Evolutionary conservation across 2,888 invertebrate species (phyloP).

Genomic region (Falcaria lacertinaria): DNA sequence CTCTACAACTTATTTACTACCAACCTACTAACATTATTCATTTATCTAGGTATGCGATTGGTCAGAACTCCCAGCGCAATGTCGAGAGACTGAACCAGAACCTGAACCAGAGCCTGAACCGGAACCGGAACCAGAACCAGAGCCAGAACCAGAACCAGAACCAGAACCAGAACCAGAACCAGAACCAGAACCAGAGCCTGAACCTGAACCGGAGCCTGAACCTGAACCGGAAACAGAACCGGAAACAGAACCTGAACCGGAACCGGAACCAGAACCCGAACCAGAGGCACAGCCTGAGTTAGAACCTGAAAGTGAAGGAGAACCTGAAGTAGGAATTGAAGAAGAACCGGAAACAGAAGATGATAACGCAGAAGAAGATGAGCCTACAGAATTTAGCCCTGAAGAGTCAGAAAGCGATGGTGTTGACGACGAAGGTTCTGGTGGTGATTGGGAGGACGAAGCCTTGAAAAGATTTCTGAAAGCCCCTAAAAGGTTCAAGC

Average conservation of each 20-base stretch:
- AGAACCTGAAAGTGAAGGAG: constrained; percentile 49
- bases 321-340: constrained; percentile 49
- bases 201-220: constrained; percentile 39
- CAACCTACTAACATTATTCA: neutral
- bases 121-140: constrained; percentile 39
- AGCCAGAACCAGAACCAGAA: constrained; percentile 41
- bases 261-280: constrained; percentile 38
- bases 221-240: constrained; percentile 45
- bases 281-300: constrained; percentile 41
- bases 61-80: constrained; percentile 43
- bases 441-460: constrained; percentile 34
- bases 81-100: constrained; percentile 58
- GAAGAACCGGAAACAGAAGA: constrained; percentile 23
- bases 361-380: constrained; percentile 11
- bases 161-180: constrained; percentile 50
- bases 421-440: constrained; percentile 27
- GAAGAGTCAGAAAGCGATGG: constrained; percentile 24
- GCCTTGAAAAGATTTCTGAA: constrained; percentile 21
- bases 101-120: constrained; percentile 46
- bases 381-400: constrained; percentile 35
- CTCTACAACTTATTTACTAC: no score
- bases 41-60: constrained; percentile 57
- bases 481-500: constrained; percentile 13
- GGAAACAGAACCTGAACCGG: constrained; percentile 49
- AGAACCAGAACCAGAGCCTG: constrained; percentile 49